These are phyloP conservation scores for Siniperca chuatsi DNA, from an alignment of 2,113 vertebrate genomes.

Conservation along the genomic window DNA sequence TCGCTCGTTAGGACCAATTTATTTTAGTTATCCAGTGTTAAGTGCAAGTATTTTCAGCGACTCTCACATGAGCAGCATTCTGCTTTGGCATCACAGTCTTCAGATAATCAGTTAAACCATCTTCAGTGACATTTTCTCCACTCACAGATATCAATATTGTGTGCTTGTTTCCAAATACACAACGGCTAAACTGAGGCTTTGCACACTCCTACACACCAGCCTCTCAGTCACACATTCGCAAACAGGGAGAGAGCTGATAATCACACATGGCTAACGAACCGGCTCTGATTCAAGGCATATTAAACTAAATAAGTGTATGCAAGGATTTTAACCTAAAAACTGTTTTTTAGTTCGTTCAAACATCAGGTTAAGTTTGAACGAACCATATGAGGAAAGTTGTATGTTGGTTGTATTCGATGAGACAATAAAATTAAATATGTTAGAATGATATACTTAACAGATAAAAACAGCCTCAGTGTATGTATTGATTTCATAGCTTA, in stretches of 20 bases:
- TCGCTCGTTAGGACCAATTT: conserved; percentile 9
- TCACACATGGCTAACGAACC: conserved; percentile 52
- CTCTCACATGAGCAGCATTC: conserved; percentile 49
- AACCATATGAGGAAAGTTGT: not conserved
- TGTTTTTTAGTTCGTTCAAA: not conserved
- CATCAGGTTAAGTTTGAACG: not conserved
- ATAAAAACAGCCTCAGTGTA: not conserved
- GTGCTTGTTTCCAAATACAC: conserved; percentile 55
- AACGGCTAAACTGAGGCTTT: conserved; percentile 63
- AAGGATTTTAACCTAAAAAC: not conserved
- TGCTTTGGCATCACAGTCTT: conserved; percentile 47
- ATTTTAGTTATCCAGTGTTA: conserved; percentile 9
- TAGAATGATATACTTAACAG: not conserved
- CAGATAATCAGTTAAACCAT: conserved; percentile 31
- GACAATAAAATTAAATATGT: not conserved
- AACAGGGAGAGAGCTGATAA: conserved; percentile 55
- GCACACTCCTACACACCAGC: conserved; percentile 64
- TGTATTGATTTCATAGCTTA: not conserved
- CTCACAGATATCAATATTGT: conserved; percentile 44
- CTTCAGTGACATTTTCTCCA: conserved; percentile 35
- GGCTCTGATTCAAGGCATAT: conserved; percentile 79
- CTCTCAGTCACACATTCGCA: conserved; percentile 55
- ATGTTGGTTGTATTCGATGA: not conserved
- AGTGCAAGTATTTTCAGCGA: conserved; percentile 62
- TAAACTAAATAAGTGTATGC: not conserved